Conservation (phyloP, 2,797 vertebrate genomes). For the Sphenodon punctatus region DNA sequence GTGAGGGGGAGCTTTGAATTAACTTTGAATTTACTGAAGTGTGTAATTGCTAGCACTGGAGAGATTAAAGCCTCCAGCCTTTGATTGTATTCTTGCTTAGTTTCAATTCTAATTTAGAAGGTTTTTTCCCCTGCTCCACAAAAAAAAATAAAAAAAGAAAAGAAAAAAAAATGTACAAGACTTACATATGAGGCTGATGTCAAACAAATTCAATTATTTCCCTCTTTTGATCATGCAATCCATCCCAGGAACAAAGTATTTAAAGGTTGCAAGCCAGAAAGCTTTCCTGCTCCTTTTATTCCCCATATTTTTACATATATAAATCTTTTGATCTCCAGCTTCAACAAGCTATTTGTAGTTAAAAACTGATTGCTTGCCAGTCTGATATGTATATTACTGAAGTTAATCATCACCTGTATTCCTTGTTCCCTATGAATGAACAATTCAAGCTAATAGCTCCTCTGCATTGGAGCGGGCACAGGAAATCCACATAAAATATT, state of each 20-base stretch:
- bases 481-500: background rate
- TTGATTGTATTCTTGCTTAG: background rate
- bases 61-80: slow-evolving; percentile 33
- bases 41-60: slow-evolving; percentile 8
- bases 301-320: background rate
- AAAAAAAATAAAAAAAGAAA: too few species aligned
- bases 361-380: background rate
- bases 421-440: background rate
- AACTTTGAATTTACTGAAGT: slow-evolving; percentile 4
- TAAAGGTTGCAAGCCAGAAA: background rate
- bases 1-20: slow-evolving; percentile 13
- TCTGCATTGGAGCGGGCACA: background rate
- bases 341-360: background rate
- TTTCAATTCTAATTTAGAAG: background rate
- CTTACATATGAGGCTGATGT: background rate
- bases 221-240: slow-evolving; percentile 24
- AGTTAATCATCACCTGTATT: slow-evolving; percentile 33
- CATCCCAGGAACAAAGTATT: slow-evolving; percentile 18
- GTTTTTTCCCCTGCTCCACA: background rate
- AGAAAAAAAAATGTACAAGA: background rate
- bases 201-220: background rate
- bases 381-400: background rate
- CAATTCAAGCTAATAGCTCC: background rate
- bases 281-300: background rate
- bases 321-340: background rate